A percentile compares a stretch with the other conserved stretches of the same genome.
These are phyloP conservation scores for Leontopithecus rosalia DNA, from an alignment of 2,797 vertebrate species.

Conservation along the genomic window DNA sequence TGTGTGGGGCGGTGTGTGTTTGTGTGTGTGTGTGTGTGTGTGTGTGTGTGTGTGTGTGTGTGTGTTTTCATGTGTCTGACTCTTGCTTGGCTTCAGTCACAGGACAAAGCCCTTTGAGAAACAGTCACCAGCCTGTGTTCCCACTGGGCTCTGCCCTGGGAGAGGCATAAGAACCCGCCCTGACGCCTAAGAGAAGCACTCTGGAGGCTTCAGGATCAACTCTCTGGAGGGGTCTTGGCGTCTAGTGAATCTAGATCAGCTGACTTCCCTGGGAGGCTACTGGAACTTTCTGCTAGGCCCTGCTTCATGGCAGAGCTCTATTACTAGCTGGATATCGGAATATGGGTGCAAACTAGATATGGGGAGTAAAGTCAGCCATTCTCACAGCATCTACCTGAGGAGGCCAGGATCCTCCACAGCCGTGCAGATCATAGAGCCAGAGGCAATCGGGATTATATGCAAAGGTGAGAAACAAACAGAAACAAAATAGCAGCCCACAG, in stretches of 20 bases:
- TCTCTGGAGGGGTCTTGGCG: conserved; percentile 21
- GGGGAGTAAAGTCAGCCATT: background rate
- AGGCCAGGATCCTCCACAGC: background rate
- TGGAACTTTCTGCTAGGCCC: conserved; percentile 21
- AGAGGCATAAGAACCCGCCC: background rate
- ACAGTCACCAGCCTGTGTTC: background rate
- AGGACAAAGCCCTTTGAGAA: conserved; percentile 54
- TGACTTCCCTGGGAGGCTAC: conserved; percentile 38
- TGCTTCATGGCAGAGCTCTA: background rate
- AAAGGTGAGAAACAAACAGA: background rate
- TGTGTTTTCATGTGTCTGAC: conserved; percentile 29
- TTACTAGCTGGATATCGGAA: background rate
- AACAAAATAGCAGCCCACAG: background rate
- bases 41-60: background rate
- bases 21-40: background rate
- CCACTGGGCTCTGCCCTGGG: conserved; percentile 30
- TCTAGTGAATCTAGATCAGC: background rate
- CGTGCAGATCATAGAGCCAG: background rate
- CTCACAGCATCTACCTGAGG: background rate
- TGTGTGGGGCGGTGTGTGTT: background rate
- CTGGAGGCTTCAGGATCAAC: background rate
- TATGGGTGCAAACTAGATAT: background rate
- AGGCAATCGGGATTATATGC: background rate
- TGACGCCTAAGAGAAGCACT: background rate
- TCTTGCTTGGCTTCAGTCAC: conserved; percentile 12